These are phyloP conservation scores for Danio jaintianensis DNA, from an alignment of 2,797 vertebrate species.

Conservation along the genomic window DNA sequence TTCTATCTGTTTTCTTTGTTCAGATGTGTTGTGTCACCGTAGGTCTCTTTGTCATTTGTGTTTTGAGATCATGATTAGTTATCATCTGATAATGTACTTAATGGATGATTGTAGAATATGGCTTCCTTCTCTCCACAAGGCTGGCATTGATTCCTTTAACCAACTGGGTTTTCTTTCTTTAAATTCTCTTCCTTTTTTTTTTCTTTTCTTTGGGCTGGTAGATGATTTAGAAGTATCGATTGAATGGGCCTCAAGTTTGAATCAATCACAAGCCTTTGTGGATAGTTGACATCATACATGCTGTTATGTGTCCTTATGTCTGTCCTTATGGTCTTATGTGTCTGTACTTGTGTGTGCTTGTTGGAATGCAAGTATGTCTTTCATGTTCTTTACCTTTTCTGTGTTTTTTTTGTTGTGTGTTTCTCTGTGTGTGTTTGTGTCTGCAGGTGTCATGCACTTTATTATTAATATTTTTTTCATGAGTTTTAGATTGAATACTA, in stretches of 20 bases:
- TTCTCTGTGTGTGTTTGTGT: conserved; percentile 9
- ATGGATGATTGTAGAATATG: conserved; percentile 46
- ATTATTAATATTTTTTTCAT: neutral
- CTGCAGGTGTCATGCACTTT: neutral
- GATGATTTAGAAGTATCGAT: conserved; percentile 42
- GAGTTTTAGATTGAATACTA: neutral
- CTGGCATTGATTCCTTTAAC: conserved; percentile 58
- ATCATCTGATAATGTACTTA: conserved; percentile 41
- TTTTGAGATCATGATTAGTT: conserved; percentile 51
- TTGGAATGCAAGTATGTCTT: conserved; percentile 5
- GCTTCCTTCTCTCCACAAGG: conserved; percentile 66
- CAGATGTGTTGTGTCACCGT: neutral
- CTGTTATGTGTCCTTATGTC: too few relatives aligned
- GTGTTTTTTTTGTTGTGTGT: neutral
- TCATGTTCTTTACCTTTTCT: conserved; percentile 1
- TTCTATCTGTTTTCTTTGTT: neutral
- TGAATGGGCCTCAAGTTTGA: conserved; percentile 41
- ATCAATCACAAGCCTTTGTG: conserved; percentile 60
- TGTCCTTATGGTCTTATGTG: too few relatives aligned
- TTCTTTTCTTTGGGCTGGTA: conserved; percentile 43
- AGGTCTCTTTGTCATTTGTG: conserved; percentile 45
- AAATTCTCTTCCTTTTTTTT: conserved; percentile 32
- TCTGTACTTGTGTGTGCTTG: conserved; percentile 3
- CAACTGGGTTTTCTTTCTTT: neutral
- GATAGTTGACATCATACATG: conserved; percentile 51